Evolutionary conservation across 1,140 invertebrate species (phyloP), one percentile per base, ranked within the genome.

Genomic region (Vanessa atalanta): DNA sequence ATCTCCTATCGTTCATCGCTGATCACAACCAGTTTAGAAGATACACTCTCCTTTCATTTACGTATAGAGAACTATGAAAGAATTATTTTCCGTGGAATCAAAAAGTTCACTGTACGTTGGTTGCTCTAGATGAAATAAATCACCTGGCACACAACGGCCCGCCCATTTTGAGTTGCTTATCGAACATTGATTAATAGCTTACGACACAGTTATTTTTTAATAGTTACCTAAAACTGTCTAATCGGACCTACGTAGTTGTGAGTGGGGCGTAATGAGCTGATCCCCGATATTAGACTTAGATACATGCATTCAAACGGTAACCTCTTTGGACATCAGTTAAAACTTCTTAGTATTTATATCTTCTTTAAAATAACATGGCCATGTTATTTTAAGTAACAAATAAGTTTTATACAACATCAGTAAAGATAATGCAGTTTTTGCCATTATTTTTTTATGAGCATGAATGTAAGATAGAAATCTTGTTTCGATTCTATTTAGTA

Each of bases 151-250:
- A 82, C 80, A 86, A 84, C 82, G 83, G 88, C 86, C 85, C 85
- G 85, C 88, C 88, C 86, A 87, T 88, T 87, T 78, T 78, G 84
- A 88, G 75, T 81, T 79, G 78, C 74, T 90, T 91, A 91, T 91
- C 88, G 84, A 90, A 89, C 79, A 85, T 90, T 91, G 89, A 91
- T 89, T 90, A 87, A 91, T 91, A 88, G 89, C 80, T 80, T 83
- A 80, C 84, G 88, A 87, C 81, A 86, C 83, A 85, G 81, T 61
- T 83, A 89, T 88, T 88, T 85, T 90, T 88, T 88, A 89, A 88
- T 88, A 87, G 85, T 88, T 85, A 82, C 81, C 80, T 87, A 85
- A 89, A 87, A 87, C 72, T 83, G 80, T 84, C 79, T 80, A 75
- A 85, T 82, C 81, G 73, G 73, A 72, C 65, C 61, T 72, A 65